Base-by-base conservation (phyloP, 2,888 invertebrate species). In the Drosophila borealis region DNA sequence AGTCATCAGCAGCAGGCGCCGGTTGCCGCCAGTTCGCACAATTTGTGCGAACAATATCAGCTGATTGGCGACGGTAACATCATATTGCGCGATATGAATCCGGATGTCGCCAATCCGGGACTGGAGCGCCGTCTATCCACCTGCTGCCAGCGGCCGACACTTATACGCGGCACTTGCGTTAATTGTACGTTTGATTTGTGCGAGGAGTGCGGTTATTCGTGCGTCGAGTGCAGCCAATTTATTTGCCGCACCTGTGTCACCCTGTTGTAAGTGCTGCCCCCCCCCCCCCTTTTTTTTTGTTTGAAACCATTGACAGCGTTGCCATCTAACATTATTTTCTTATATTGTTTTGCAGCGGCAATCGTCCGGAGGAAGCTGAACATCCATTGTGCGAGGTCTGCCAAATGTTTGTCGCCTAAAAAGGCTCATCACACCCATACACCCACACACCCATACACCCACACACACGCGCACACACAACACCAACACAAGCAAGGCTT, bases 161-260 rank as follows among this genome's bases (percentile, higher is more conserved):
- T 81, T 2, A 80, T 91, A 9, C 87, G 82, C 34, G 80, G 68
- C 33, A 53, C 56, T 11, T 91, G 90, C 14, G 54, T 44, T 2
- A 89, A 89, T 49, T 91, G 90, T 45, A 64, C 74, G 11, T 81
- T 83, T 33, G 74, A 79, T 3, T 63, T 91, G 34, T 91, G 90
- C 49, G 90, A 91, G 60, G 89, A 84, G 42, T 91, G 90, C 50
- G 90, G 90, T 2, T 89, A 82, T 51, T 91, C 90, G 1, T 91
- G 90, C 50, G 41, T 59, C 1, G 90, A 90, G 13, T 91, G 90
- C 69, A 65, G 49, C 0, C 49, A 70, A 0, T 91, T 90, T 19
- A 70, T 91, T 4, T 91, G 90, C 59, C 86, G 80, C 59, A 72
- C 78, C 4, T 91, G 90, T 61, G 89, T 91, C 1, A 78, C 80